Conservation (phyloP, 1,140 invertebrate genomes). For the Cecropterus lyciades region DNA sequence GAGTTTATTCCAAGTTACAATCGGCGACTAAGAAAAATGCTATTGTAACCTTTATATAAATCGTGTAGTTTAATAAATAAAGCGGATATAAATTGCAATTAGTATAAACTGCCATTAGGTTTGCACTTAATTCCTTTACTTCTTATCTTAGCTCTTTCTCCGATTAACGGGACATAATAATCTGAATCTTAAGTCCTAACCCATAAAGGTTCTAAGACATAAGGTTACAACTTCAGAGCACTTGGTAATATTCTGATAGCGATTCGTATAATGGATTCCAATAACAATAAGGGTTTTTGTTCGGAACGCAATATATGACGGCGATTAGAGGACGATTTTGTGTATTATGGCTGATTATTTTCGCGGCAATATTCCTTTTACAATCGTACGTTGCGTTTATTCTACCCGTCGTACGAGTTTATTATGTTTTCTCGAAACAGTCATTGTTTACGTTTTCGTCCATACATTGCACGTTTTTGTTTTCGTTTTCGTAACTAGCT, state of each 20-base stretch:
- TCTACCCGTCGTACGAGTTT: too few species aligned
- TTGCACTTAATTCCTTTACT: constrained; percentile 25
- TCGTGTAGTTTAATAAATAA: too few species aligned
- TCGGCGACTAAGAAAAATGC: too few species aligned
- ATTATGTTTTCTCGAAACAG: too few species aligned
- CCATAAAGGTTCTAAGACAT: background rate
- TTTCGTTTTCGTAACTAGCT: too few species aligned
- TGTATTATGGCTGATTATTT: constrained; percentile 1
- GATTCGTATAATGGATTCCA: constrained; percentile 27
- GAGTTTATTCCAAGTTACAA: too few species aligned
- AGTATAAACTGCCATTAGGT: background rate
- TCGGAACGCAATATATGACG: constrained; percentile 17
- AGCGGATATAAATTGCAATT: too few species aligned
- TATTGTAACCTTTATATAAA: too few species aligned
- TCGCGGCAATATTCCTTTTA: background rate
- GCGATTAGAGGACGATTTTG: constrained; percentile 18
- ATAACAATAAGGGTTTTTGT: constrained; percentile 29
- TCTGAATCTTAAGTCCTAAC: constrained; percentile 10
- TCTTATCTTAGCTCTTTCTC: constrained; percentile 13
- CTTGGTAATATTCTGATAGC: constrained; percentile 24
- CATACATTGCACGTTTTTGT: too few species aligned
- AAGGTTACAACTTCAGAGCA: constrained; percentile 1
- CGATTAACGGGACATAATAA: background rate
- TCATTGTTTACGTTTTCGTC: too few species aligned
- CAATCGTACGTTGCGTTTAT: background rate